Percentiles rank a stretch among this genome's conserved stretches.
phyloP scores from a whole-genome alignment of 1,140 invertebrate species.

The Nomia melanderi region DNA sequence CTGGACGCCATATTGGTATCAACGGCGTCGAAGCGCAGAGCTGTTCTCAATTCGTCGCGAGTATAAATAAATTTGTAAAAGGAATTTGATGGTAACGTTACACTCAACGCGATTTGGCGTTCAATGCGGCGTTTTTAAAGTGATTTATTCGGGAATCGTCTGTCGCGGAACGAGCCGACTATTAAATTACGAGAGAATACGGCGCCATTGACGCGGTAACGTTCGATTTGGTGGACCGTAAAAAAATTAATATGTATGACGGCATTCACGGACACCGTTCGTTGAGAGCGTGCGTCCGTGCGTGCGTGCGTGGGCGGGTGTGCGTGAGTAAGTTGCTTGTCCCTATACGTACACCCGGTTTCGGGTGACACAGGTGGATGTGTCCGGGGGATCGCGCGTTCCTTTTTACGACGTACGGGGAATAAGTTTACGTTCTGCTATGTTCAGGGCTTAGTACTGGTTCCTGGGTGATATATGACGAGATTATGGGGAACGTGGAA shows the following conservation, averaged over 20 bases:
- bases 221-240: constrained; percentile 1
- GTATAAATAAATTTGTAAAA: too few species aligned
- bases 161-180: not conserved
- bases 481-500: not conserved
- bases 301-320: not conserved
- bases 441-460: not conserved
- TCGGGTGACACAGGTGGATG: not conserved
- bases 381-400: not conserved
- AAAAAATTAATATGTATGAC: constrained; percentile 24
- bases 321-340: too few species aligned
- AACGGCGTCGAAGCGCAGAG: not conserved
- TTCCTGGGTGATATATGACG: not conserved
- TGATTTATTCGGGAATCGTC: too few species aligned
- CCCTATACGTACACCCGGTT: not conserved
- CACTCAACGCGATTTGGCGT: too few species aligned
- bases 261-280: not conserved
- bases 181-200: constrained; percentile 27
- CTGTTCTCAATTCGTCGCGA: too few species aligned
- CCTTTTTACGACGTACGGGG: not conserved
- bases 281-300: not conserved
- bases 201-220: not conserved
- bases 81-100: too few species aligned
- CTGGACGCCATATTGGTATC: not conserved
- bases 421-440: not conserved
- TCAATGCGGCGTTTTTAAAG: too few species aligned